Evolutionary conservation across 2,888 invertebrate species (phyloP), one percentile per base, ranked within the genome.

Genomic region (Apotomis turbidana): DNA sequence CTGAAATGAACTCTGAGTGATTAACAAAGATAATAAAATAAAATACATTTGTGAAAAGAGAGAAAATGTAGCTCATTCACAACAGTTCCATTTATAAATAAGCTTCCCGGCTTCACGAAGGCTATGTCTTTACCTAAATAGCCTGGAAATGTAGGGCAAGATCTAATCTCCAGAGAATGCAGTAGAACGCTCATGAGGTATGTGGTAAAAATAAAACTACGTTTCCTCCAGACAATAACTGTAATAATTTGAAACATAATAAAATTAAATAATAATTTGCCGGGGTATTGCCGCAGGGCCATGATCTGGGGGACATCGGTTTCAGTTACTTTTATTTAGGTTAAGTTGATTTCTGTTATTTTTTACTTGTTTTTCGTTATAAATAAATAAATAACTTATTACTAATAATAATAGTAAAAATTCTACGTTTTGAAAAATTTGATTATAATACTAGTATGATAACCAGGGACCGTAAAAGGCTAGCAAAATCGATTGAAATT

Each of bases 81-180:
- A 13, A 41, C 54, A 52, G 13, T 5, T 54, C 41, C 41, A 64
- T 64, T 13, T 15, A 12, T 64, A 44, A 64, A 4, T 12, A 49
- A 66, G 12, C 46, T 41, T 41, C 9, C 36, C 41, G 5, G 57
- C 15, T 57, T 57, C 36, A 5, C n/a, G 5, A 36, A 57, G 12
- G 57, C 38, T n/a, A 38, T 9, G 27, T 3, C 38, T 51, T 6
- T 38, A 51, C 36, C 52, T 63, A 63, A 52, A 52, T 52, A 63
- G 10, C 41, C 52, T 52, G 52, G 5, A 62, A 15, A 63, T 52
- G 52, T 52, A 63, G 63, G 54, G 44, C 64, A 64, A 64, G 54
- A 64, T 44, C 52, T 15, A 44, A 55, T 63, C 52, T 63, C n/a
- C n/a, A n/a, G n/a, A n/a, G n/a, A n/a, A n/a, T n/a, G n/a, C 63